Evolutionary conservation across 2,113 vertebrate species (phyloP).

Genomic region (Ammodytes marinus): DNA sequence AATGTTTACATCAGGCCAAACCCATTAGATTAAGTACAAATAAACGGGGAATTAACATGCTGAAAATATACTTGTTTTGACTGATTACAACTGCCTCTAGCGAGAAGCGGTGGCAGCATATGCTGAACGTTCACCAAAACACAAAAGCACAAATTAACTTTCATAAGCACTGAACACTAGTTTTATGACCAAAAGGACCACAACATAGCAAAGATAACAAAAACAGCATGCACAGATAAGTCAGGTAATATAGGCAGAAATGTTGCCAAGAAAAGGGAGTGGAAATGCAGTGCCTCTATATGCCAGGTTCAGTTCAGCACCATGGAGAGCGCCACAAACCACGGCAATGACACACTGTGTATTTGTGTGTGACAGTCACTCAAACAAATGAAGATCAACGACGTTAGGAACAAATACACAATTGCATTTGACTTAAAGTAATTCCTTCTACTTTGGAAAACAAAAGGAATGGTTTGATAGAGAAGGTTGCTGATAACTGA

Average conservation of each 20-base stretch:
- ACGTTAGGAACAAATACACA: not conserved
- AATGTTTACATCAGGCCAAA: slow-evolving; percentile 47
- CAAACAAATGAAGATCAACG: not conserved
- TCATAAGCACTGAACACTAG: not conserved
- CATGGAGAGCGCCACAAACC: slow-evolving; percentile 65
- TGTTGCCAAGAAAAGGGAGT: not conserved
- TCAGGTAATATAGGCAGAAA: slow-evolving; percentile 3
- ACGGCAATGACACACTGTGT: slow-evolving; percentile 1
- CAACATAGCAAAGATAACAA: not conserved
- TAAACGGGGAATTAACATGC: slow-evolving; percentile 9
- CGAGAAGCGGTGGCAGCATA: not conserved
- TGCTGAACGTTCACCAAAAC: not conserved
- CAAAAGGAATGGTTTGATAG: not conserved
- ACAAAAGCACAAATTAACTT: not conserved
- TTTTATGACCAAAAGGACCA: not conserved
- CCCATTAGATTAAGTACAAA: slow-evolving; percentile 35
- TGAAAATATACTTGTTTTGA: not conserved
- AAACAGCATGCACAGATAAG: not conserved
- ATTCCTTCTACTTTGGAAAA: not conserved
- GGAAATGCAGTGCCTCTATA: not conserved
- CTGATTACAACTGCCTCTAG: slow-evolving; percentile 15
- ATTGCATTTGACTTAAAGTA: not conserved
- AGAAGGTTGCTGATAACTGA: not conserved
- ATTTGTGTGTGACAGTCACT: not conserved
- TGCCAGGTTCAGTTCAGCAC: slow-evolving; percentile 65